Percentiles rank a stretch among this genome's conserved stretches.
Evolutionary conservation across 2,888 invertebrate genomes (phyloP).

Genomic region (Conus canariensis): DNA sequence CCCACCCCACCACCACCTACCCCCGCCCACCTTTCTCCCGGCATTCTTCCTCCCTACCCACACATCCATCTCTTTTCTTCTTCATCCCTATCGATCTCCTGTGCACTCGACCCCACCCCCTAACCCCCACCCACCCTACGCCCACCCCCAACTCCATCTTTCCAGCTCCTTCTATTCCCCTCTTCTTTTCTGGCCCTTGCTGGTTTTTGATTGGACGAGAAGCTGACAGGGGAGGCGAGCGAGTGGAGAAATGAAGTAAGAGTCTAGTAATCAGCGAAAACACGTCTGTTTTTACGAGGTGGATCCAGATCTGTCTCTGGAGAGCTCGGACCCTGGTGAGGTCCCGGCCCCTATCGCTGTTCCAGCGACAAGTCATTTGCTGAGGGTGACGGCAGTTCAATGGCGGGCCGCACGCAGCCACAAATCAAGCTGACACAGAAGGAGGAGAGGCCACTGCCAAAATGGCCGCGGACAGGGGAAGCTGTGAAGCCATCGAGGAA

Average conservation of each 20-base stretch:
- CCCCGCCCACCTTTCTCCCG: background rate
- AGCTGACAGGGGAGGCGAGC: background rate
- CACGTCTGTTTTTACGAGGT: constrained; percentile 39
- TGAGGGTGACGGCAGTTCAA: constrained; percentile 28
- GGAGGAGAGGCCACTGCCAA: constrained; percentile 12
- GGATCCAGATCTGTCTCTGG: constrained; percentile 15
- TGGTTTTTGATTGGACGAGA: constrained; percentile 5
- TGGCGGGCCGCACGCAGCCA: constrained; percentile 27
- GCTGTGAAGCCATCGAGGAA: constrained; percentile 39
- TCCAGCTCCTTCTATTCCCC: background rate
- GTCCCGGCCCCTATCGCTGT: constrained; percentile 19
- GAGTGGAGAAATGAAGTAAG: constrained; percentile 14
- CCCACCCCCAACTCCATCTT: background rate
- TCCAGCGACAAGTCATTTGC: constrained; percentile 43
- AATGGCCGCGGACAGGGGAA: constrained; percentile 44
- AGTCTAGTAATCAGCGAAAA: constrained; percentile 31
- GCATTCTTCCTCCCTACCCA: too few species aligned
- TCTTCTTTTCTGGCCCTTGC: background rate
- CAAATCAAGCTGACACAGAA: constrained; percentile 42
- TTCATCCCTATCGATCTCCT: background rate
- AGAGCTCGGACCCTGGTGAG: constrained; percentile 30
- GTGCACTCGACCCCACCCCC: background rate
- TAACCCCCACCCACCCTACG: background rate
- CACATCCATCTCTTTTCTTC: background rate
- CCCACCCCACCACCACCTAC: background rate